phyloP scores from a whole-genome alignment of 2,797 vertebrate genomes.

The Myoxocephalus aenaeus region DNA sequence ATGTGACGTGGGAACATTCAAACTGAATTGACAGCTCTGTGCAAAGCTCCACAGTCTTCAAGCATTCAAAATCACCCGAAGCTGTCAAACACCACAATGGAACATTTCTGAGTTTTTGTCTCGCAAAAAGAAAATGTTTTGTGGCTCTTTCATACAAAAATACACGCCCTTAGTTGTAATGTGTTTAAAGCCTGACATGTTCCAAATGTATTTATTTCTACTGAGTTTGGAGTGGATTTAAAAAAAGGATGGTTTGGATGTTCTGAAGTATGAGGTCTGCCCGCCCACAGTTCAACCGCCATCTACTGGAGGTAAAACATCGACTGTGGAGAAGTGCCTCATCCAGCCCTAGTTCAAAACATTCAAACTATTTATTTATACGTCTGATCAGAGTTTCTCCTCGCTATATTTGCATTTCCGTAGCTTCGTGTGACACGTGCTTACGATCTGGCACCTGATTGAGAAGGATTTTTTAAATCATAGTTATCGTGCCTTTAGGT shows the following conservation, averaged over 20 bases:
- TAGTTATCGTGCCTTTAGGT: neutral
- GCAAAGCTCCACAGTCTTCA: slow-evolving; percentile 11
- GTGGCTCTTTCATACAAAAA: neutral
- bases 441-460: neutral
- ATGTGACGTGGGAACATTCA: slow-evolving; percentile 33
- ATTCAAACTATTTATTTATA: neutral
- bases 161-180: neutral
- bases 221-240: neutral
- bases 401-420: neutral
- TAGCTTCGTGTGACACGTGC: too few relatives aligned
- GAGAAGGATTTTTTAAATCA: neutral
- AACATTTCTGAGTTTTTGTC: slow-evolving; percentile 20
- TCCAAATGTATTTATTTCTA: neutral
- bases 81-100: slow-evolving; percentile 40
- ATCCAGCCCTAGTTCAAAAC: neutral
- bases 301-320: neutral
- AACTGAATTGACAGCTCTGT: slow-evolving; percentile 45
- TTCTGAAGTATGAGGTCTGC: neutral
- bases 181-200: neutral
- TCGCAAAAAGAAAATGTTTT: neutral
- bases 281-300: too few relatives aligned
- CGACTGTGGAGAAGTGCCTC: neutral
- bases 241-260: neutral
- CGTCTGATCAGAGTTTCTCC: neutral
- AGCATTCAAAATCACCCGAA: slow-evolving; percentile 26